These are phyloP conservation scores for Protula sp. DNA, from an alignment of 2,888 invertebrate genomes.

Conservation along the genomic window DNA sequence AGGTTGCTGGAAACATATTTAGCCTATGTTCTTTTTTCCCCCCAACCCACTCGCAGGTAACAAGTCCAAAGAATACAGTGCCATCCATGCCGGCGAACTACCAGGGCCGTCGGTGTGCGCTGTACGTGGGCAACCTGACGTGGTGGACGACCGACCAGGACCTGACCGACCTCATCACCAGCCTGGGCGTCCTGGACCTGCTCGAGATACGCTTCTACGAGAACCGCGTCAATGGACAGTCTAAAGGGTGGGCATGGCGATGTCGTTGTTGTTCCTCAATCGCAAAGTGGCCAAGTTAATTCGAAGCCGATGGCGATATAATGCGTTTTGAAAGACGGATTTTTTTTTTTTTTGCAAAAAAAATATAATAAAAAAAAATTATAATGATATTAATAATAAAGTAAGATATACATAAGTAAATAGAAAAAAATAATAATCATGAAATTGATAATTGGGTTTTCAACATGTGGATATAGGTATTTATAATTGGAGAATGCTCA, in stretches of 20 bases:
- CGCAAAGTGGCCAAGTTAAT: too few relatives aligned
- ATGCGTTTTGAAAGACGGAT: too few relatives aligned
- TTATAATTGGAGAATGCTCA: too few relatives aligned
- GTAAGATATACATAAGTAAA: too few relatives aligned
- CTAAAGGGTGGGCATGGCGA: slow-evolving; percentile 68
- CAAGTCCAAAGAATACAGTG: background rate
- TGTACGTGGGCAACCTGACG: slow-evolving; percentile 96
- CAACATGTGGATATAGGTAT: too few relatives aligned
- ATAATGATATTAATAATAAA: too few relatives aligned
- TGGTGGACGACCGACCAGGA: slow-evolving; percentile 99
- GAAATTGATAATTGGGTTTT: too few relatives aligned
- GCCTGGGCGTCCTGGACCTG: slow-evolving; percentile 81
- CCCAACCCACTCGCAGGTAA: background rate
- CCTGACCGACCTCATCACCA: slow-evolving; percentile 81
- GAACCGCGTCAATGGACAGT: slow-evolving; percentile 96
- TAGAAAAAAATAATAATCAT: too few relatives aligned
- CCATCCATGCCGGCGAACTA: slow-evolving; percentile 14
- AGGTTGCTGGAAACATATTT: background rate
- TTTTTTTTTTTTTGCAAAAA: too few relatives aligned
- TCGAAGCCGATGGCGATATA: too few relatives aligned
- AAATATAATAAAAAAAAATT: too few relatives aligned
- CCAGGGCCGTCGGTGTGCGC: slow-evolving; percentile 15
- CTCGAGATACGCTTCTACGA: slow-evolving; percentile 99
- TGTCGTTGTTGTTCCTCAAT: background rate
- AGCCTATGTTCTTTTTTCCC: background rate